Conservation (phyloP, 2,888 invertebrate species). For the Kryphioiulus occultus region DNA sequence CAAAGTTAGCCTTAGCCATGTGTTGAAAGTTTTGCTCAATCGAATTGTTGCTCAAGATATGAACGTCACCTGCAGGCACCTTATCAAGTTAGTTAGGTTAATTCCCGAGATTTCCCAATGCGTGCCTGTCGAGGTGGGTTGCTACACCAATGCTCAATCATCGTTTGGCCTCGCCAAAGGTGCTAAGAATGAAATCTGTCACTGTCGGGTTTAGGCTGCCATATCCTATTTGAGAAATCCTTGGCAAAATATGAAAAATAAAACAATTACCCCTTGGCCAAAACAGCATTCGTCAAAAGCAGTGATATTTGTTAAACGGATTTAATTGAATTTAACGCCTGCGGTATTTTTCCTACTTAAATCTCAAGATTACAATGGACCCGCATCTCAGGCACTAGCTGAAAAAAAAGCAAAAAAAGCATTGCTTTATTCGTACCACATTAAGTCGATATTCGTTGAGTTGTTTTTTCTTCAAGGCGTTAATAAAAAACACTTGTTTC, state of each 20-base stretch:
- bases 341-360: constrained; percentile 13
- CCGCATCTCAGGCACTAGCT: background rate
- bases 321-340: constrained; percentile 23
- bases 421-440: background rate
- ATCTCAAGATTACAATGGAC: constrained; percentile 6
- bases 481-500: background rate
- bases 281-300: constrained; percentile 23
- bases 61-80: background rate
- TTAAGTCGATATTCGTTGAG: background rate
- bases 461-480: constrained; percentile 3
- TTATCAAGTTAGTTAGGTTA: background rate
- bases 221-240: background rate
- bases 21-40: background rate
- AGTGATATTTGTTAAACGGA: constrained; percentile 23
- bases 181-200: constrained; percentile 23
- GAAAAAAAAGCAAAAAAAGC: background rate
- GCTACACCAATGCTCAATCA: background rate
- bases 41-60: background rate
- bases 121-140: background rate
- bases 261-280: constrained; percentile 23
- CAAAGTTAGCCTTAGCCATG: background rate
- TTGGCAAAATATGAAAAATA: constrained; percentile 15
- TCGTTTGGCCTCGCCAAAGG: constrained; percentile 12
- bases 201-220: constrained; percentile 23
- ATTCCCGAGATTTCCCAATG: constrained; percentile 11